Conservation (phyloP, 2,113 vertebrate genomes). For the Dicaeum eximium region DNA sequence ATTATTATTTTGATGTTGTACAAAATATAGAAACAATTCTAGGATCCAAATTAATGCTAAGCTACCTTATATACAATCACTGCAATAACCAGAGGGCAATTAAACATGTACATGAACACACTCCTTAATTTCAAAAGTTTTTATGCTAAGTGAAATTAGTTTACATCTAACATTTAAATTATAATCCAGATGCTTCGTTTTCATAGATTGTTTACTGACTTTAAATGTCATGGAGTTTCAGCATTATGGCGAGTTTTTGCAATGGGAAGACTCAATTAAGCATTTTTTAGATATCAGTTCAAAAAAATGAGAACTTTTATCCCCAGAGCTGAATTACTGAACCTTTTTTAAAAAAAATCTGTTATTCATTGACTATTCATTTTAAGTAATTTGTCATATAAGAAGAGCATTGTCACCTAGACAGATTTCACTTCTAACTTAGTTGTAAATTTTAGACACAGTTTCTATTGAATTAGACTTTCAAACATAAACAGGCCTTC, state of each 20-base stretch:
- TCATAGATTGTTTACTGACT: neutral
- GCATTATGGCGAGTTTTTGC: neutral
- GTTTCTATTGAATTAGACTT: neutral
- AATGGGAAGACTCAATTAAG: neutral
- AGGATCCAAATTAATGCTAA: neutral
- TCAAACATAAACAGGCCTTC: neutral
- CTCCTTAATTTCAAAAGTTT: neutral
- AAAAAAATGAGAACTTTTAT: neutral
- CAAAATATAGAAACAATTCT: neutral
- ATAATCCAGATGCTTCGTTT: neutral
- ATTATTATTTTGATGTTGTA: neutral
- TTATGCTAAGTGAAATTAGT: neutral
- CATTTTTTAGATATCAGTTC: neutral
- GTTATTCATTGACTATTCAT: neutral
- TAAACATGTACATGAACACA: neutral
- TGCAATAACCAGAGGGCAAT: neutral
- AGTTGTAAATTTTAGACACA: neutral
- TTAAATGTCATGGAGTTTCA: neutral
- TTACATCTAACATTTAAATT: neutral
- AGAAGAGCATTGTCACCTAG: neutral
- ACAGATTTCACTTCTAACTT: neutral
- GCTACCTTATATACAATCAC: neutral
- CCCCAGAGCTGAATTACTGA: neutral
- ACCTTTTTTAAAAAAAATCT: neutral
- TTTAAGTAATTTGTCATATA: neutral